Evolutionary conservation across 2,797 vertebrate genomes (phyloP), one percentile per base, ranked within the genome.

Genomic region (Chlorospingus flavigularis): DNA sequence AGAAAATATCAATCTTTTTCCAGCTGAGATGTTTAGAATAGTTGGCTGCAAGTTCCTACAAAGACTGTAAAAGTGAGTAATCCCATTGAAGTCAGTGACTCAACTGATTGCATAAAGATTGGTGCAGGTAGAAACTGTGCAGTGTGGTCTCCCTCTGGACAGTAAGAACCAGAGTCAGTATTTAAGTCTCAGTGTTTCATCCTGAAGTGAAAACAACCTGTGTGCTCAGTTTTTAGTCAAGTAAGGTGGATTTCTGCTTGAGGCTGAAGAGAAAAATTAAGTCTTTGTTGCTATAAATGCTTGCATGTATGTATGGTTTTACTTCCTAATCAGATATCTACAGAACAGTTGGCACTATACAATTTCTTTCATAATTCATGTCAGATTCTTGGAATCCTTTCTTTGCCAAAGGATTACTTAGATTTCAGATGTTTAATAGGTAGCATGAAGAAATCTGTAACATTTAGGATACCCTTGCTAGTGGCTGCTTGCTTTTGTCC

Each of bases 31-130:
- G 68, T 92, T 89, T 91, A 68, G 31, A 91, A 86, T 94, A 83
- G 35, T 88, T 95, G 79, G 43, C 91, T 94, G 35, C 68, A 82
- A 33, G 90, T 94, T 88, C 76, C 81, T 86, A 23, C 75, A 54
- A 58, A 84, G 53, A 60, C 57, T 1, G 1, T 47, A 28, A 57
- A 42, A 19, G 58, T 75, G 75, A 94, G 39, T 77, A 95, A 94
- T 74, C 30, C 31, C 5, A 0, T 2, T 28, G 26, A 84, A 92
- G n/a, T n/a, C 53, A 54, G 26, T 95, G 92, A 90, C 50, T 93
- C 84, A 92, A 8, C 63, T 79, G 42, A 23, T 26, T 77, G 40
- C 62, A 15, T 77, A 58, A 83, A 68, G 43, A 54, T 39, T 39
- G n/a, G 42, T 0, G 0, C 30, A 53, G 45, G 30, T 45, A 68